A percentile compares a stretch with the other conserved stretches of the same genome.
Evolutionary conservation across 2,888 invertebrate genomes (phyloP).

Genomic region (Junonia oenone): DNA sequence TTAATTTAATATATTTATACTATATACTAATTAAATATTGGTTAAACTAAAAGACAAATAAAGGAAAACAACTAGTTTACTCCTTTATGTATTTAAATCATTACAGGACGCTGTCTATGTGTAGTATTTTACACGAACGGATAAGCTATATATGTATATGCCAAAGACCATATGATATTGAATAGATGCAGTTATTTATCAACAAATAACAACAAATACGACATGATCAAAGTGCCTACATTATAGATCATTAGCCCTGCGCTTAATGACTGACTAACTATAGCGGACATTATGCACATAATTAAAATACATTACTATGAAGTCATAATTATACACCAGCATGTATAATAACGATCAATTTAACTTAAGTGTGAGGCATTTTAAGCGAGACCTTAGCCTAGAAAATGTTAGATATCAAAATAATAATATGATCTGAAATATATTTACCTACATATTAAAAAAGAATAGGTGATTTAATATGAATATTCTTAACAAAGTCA

Average conservation of each 20-base stretch:
- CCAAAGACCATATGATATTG: not conserved
- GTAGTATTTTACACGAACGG: not conserved
- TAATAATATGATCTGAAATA: not conserved
- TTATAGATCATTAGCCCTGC: slow-evolving; percentile 1
- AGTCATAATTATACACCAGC: not conserved
- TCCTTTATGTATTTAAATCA: too few relatives aligned
- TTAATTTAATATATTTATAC: too few relatives aligned
- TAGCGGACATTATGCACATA: slow-evolving; percentile 7
- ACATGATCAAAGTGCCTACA: not conserved
- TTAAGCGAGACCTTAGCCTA: not conserved
- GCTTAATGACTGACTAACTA: slow-evolving; percentile 5
- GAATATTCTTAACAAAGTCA: too few relatives aligned
- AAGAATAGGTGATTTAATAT: not conserved
- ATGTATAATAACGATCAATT: not conserved
- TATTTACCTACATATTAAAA: too few relatives aligned
- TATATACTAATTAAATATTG: too few relatives aligned
- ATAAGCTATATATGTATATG: not conserved
- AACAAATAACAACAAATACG: not conserved
- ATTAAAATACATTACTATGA: slow-evolving; percentile 9
- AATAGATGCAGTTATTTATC: not conserved
- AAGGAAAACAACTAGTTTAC: too few relatives aligned
- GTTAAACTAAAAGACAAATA: too few relatives aligned
- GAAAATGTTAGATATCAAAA: not conserved
- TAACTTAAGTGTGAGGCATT: not conserved
- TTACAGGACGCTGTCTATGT: not conserved